A percentile compares a stretch with the other conserved stretches of the same genome.
Evolutionary conservation across 1,140 invertebrate genomes (phyloP).

Genomic region (Trichonephila inaurata): DNA sequence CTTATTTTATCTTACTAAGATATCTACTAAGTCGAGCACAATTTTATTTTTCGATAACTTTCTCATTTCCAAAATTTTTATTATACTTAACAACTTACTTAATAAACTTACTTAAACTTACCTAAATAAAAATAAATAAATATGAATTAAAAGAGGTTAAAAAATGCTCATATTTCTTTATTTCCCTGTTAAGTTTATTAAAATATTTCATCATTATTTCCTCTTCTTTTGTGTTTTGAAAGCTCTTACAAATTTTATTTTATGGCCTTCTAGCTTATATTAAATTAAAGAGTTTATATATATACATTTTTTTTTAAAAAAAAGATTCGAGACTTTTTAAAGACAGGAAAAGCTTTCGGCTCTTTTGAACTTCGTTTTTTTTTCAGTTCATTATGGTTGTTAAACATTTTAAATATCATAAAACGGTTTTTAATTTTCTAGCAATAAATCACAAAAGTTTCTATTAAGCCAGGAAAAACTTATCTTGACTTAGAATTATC

Average conservation of each 20-base stretch:
- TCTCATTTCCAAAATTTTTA: not conserved
- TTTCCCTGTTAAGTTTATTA: not conserved
- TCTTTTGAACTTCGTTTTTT: not conserved
- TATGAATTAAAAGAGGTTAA: not conserved
- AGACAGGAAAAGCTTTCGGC: not conserved
- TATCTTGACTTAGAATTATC: too few species aligned
- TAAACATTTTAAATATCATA: not conserved
- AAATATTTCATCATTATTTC: conserved; percentile 1
- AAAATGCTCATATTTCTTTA: not conserved
- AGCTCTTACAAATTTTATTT: not conserved
- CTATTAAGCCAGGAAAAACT: too few species aligned
- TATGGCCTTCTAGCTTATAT: too few species aligned
- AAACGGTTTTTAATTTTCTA: too few species aligned
- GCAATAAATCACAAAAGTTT: too few species aligned
- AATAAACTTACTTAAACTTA: not conserved
- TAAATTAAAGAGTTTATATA: too few species aligned
- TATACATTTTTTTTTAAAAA: too few species aligned
- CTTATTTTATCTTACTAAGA: not conserved
- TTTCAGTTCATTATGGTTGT: not conserved
- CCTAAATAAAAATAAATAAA: not conserved
- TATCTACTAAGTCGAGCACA: not conserved
- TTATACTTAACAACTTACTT: not conserved
- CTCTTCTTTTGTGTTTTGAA: not conserved
- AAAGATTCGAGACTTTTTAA: not conserved
- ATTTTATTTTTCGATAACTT: not conserved